Base-by-base conservation (phyloP, 92 coral and sea anemone genomes). In the Porites cylindrica region DNA sequence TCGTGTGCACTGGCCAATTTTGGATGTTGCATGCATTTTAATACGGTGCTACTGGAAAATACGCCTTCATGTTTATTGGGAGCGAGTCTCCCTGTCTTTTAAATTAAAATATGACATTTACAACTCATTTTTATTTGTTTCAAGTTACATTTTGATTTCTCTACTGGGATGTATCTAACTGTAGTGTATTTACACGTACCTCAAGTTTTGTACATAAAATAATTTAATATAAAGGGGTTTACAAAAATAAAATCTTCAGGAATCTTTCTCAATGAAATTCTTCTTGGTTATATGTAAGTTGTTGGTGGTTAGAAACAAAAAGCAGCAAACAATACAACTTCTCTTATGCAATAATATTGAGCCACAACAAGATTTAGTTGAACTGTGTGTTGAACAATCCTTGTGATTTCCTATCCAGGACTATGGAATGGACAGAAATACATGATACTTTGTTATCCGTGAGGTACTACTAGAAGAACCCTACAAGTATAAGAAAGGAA, bases 401-500 rank as follows among this genome's bases (percentile, higher is more conserved):
- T 82, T 82, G 56, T 50, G 69, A 51, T 82, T 67, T 82, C 18
- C 32, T 24, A 56, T 84, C 72, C 78, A 83, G 88, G 88, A 59
- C 88, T 54, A 75, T 84, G 71, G 81, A 84, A 47, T 54, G 88
- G 81, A 84, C 88, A 32, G 80, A 60, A 74, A 59, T 16, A 9
- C 61, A 73, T 0, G 23, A 21, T 21, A 21, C 23, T 21, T 21
- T 21, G 23, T 21, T 21, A 21, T 21, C 23, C 23, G 0, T 21
- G 23, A 21, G 23, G 23, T 21, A 21, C 23, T 21, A 21, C 23
- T 21, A 21, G 23, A 21, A 21, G 23, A 21, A 21, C 23, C 23
- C 0, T 21, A 21, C 23, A 21, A 21, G 23, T 21, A 21, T 21
- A 21, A 21, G 0, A 21, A 21, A 21, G 23, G 23, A 21, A 21